Evolutionary conservation across 2,888 invertebrate species (phyloP).

Genomic region (Diplazon laetatorius): DNA sequence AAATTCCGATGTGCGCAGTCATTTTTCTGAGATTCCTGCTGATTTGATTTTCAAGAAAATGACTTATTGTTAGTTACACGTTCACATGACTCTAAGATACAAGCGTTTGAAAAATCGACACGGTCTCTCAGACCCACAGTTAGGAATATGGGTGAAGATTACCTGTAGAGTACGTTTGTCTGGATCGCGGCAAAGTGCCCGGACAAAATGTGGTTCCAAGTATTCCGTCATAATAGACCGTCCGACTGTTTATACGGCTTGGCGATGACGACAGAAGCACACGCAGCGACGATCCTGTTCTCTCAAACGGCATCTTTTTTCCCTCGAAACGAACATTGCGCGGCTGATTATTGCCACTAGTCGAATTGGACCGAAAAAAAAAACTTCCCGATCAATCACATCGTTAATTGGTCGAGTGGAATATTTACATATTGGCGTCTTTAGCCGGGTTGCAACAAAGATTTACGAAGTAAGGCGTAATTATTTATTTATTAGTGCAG

Average conservation of each 20-base stretch:
- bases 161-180: constrained; percentile 84
- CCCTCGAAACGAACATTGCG: constrained; percentile 40
- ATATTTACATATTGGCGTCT: background rate
- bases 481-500: too few relatives aligned
- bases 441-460: background rate
- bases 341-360: constrained; percentile 4
- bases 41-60: too few relatives aligned
- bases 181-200: constrained; percentile 84
- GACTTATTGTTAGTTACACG: too few relatives aligned
- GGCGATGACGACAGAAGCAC: constrained; percentile 52
- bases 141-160: constrained; percentile 63
- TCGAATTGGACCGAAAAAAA: background rate
- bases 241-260: constrained; percentile 63
- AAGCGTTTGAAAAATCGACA: too few relatives aligned
- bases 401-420: background rate
- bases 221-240: constrained; percentile 83
- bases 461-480: too few relatives aligned
- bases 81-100: too few relatives aligned
- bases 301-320: constrained; percentile 37
- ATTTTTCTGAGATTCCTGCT: too few relatives aligned
- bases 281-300: constrained; percentile 40
- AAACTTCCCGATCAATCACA: background rate
- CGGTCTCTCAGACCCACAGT: too few relatives aligned
- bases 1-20: too few relatives aligned
- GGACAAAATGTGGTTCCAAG: constrained; percentile 84